phyloP scores from a whole-genome alignment of 2,888 invertebrate species.

The Brachyopa scutellaris region DNA sequence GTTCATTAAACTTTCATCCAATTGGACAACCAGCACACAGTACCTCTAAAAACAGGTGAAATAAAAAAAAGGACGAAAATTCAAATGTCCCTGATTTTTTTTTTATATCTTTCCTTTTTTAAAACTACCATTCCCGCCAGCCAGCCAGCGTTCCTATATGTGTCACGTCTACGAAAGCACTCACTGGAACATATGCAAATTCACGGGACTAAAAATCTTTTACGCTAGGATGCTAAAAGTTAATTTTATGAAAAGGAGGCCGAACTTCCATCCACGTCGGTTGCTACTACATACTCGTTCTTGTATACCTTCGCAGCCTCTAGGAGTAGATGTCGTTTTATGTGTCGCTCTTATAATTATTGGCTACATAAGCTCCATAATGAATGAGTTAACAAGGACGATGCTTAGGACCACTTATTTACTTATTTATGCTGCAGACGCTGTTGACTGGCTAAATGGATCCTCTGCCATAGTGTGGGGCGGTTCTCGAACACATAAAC shows the following conservation, averaged over 20 bases:
- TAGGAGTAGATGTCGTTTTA: constrained; percentile 28
- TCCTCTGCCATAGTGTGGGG: background rate
- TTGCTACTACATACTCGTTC: background rate
- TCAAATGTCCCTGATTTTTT: background rate
- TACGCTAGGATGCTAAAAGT: constrained; percentile 38
- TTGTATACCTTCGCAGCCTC: background rate
- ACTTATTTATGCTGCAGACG: constrained; percentile 55
- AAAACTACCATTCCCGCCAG: too few species aligned
- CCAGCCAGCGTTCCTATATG: too few species aligned
- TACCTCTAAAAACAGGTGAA: background rate
- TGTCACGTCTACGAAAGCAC: constrained; percentile 35
- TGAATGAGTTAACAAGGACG: constrained; percentile 62
- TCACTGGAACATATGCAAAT: constrained; percentile 61
- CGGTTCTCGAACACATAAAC: background rate
- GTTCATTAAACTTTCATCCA: constrained; percentile 38
- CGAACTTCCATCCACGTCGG: background rate
- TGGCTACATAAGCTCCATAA: constrained; percentile 65
- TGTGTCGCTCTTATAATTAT: constrained; percentile 65
- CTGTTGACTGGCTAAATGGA: background rate
- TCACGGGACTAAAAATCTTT: constrained; percentile 37
- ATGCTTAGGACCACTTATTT: constrained; percentile 55
- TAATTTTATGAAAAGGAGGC: constrained; percentile 38
- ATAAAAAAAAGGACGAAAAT: background rate
- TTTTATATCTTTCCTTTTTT: too few species aligned
- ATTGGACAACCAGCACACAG: constrained; percentile 17